A percentile compares a stretch with the other conserved stretches of the same genome.
phyloP scores from a whole-genome alignment of 2,113 vertebrate species.

The Copsychus sechellarum region DNA sequence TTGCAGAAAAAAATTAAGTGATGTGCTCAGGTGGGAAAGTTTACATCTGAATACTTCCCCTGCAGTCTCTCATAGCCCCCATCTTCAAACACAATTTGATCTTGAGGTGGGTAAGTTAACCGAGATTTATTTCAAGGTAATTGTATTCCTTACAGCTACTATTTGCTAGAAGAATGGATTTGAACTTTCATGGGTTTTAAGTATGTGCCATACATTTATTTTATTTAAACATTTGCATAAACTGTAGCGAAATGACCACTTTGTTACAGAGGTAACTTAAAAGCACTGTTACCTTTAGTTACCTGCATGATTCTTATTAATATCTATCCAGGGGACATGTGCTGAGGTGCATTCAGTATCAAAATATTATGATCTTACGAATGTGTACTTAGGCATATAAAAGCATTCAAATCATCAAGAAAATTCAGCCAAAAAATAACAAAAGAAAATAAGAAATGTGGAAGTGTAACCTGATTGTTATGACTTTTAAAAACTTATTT shows the following conservation, averaged over 20 bases:
- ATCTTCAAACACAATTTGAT: not conserved
- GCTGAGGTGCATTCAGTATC: not conserved
- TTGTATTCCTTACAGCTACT: not conserved
- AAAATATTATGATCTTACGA: not conserved
- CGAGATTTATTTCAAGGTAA: not conserved
- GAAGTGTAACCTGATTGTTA: not conserved
- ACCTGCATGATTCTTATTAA: not conserved
- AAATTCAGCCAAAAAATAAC: not conserved
- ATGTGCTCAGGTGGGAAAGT: not conserved
- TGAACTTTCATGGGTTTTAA: not conserved
- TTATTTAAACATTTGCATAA: not conserved
- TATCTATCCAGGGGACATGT: not conserved
- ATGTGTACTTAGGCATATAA: not conserved
- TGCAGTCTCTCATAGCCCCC: not conserved
- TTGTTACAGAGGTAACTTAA: not conserved
- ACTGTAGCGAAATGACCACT: not conserved
- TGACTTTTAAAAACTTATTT: not conserved
- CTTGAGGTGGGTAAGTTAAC: not conserved
- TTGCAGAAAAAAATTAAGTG: not conserved
- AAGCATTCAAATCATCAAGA: not conserved
- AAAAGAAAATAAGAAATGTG: not conserved
- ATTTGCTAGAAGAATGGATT: not conserved
- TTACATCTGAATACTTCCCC: not conserved
- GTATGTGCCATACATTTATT: rapidly evolving
- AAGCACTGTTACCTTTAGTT: not conserved